Evolutionary conservation across 2,113 vertebrate genomes (phyloP).

Genomic region (Otolemur garnettii): DNA sequence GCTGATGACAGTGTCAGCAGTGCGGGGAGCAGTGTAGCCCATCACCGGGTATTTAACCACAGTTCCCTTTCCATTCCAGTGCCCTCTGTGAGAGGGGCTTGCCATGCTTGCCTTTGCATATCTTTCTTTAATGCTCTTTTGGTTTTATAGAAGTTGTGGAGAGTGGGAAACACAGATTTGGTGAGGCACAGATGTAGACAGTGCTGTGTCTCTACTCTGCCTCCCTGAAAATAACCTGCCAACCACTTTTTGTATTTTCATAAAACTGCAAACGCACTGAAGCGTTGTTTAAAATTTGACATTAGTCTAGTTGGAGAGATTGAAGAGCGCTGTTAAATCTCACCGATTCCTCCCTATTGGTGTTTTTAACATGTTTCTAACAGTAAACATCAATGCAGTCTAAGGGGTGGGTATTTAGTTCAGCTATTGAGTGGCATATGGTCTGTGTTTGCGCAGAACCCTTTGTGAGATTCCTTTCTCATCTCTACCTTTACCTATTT

Average conservation of each 20-base stretch:
- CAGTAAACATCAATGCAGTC: constrained; percentile 23
- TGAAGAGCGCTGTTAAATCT: neutral
- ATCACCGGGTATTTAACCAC: neutral
- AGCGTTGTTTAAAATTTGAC: neutral
- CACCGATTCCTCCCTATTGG: neutral
- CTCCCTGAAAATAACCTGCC: constrained; percentile 50
- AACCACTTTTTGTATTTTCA: neutral
- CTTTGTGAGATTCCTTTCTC: neutral
- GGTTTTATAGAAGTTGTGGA: neutral
- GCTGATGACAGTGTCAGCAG: neutral
- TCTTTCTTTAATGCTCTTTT: neutral
- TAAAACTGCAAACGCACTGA: constrained; percentile 42
- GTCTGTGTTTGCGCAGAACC: neutral
- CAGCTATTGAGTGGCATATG: rapidly evolving
- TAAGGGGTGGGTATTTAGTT: neutral
- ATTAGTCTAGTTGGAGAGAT: constrained; percentile 55
- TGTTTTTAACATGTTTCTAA: constrained; percentile 22
- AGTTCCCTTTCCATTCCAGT: neutral
- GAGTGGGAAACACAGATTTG: constrained; percentile 20
- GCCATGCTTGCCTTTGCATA: neutral
- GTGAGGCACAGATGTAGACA: neutral
- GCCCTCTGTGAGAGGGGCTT: neutral
- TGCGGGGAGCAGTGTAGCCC: neutral
- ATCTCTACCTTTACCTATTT: neutral
- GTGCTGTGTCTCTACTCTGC: neutral